Evolutionary conservation across 2,888 invertebrate species (phyloP).

Genomic region (Pseudanteris insignis): DNA sequence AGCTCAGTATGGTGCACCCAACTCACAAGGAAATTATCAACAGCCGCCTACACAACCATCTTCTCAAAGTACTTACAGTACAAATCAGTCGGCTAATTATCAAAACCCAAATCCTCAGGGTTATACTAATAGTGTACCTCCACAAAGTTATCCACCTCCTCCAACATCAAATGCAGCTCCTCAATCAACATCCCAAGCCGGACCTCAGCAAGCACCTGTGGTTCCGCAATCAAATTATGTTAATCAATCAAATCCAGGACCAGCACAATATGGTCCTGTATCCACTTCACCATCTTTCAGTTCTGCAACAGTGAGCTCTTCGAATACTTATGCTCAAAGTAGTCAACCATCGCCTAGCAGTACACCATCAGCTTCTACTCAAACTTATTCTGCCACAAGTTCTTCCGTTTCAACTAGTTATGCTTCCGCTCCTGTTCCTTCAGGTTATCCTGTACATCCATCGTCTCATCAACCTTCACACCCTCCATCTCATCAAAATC

Average conservation of each 20-base stretch:
- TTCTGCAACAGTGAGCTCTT: conserved; percentile 56
- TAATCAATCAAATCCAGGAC: conserved; percentile 68
- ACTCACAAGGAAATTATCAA: conserved; percentile 63
- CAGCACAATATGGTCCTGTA: conserved; percentile 58
- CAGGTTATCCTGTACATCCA: conserved; percentile 71
- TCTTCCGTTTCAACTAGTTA: conserved; percentile 63
- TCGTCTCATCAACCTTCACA: conserved; percentile 67
- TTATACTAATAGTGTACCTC: conserved; percentile 65
- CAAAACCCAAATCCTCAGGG: conserved; percentile 68
- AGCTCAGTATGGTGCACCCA: conserved; percentile 66
- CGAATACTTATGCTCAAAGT: conserved; percentile 64
- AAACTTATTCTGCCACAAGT: conserved; percentile 71
- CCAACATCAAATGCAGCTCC: conserved; percentile 61
- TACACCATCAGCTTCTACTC: conserved; percentile 67
- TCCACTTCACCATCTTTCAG: conserved; percentile 65
- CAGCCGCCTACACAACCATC: conserved; percentile 55
- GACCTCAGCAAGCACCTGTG: conserved; percentile 70
- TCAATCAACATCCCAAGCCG: conserved; percentile 56
- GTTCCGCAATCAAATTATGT: conserved; percentile 68
- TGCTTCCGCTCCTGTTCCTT: conserved; percentile 72
- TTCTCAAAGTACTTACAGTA: conserved; percentile 61
- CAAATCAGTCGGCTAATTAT: conserved; percentile 65
- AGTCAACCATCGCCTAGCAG: conserved; percentile 59
- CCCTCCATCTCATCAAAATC: conserved; percentile 61
- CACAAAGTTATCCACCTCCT: conserved; percentile 68